Base-by-base conservation (phyloP, 2,797 vertebrate genomes). In the Heliangelus exortis region DNA sequence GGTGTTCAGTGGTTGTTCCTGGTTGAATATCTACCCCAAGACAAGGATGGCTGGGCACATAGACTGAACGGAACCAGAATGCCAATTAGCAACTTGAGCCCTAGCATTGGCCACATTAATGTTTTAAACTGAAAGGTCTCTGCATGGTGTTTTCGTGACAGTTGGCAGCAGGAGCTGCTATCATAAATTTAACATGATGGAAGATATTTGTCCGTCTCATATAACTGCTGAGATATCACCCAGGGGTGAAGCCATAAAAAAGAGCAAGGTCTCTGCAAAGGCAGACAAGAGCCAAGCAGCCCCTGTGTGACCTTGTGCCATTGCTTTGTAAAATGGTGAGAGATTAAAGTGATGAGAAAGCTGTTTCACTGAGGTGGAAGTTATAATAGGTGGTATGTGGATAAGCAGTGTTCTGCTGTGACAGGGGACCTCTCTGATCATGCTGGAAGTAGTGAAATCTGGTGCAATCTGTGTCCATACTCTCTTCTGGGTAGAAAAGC, bases 61-160 rank as follows among this genome's bases (percentile, higher is more conserved):
- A 41, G 0, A 7, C 39, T 28, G 84, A 75, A 47, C 26, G 25
- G 50, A 88, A 65, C 23, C 58, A 43, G 51, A 12, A 36, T 75
- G 59, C 33, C 43, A 75, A 6, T 26, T 81, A 84, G 86, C 76
- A 86, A 55, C 9, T 4, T 0, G 6, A 93, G 74, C 67, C 66
- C 62, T 84, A 51, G 58, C 21, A 33, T 39, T 2, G 2, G 50
- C 86, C 43, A 31, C 77, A 59, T 89, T 62, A 90, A 93, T 90
- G 77, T 84, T 96, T 92, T 88, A 94, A 78, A 73, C 51, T 69
- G 66, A 62, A 94, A 86, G 76, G 65, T 85, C 82, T 77, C 79
- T 85, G 82, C 23, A 13, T 58, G 76, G 73, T 28, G 33, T 23
- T 81, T 25, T 53, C 45, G 43, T 55, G 55, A 66, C 87, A 88